Evolutionary conservation across 2,888 invertebrate species (phyloP).

Genomic region (Macrostomum cliftonense): DNA sequence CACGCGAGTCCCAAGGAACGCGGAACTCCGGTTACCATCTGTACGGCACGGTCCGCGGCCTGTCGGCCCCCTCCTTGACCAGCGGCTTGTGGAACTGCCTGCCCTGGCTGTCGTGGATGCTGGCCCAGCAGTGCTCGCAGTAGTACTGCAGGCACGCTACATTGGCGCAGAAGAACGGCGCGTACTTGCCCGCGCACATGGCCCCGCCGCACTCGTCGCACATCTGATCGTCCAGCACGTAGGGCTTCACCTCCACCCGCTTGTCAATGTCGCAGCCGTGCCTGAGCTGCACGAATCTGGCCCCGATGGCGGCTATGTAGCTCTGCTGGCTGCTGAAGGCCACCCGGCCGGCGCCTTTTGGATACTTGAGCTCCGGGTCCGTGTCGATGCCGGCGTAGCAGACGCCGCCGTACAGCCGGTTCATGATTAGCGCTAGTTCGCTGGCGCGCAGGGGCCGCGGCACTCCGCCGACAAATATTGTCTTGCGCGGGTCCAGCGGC

Average conservation of each 20-base stretch:
- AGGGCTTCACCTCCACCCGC: constrained; percentile 83
- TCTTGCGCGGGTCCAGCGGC: constrained; percentile 88
- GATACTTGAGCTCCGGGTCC: constrained; percentile 94
- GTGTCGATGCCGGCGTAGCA: constrained; percentile 99
- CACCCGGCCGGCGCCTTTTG: constrained; percentile 92
- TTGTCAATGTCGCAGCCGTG: constrained; percentile 88
- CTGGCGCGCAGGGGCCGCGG: constrained; percentile 60
- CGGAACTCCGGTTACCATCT: constrained; percentile 62
- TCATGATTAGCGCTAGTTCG: constrained; percentile 96
- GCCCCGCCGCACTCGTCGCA: constrained; percentile 73
- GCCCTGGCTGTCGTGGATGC: constrained; percentile 75
- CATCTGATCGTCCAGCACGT: constrained; percentile 97
- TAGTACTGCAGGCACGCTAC: constrained; percentile 98
- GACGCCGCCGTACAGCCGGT: constrained; percentile 87
- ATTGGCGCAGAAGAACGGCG: constrained; percentile 98
- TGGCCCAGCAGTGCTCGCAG: constrained; percentile 98
- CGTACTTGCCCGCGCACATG: constrained; percentile 90
- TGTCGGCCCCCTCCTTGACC: constrained; percentile 89
- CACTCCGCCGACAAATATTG: constrained; percentile 95
- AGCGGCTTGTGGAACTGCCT: constrained; percentile 97
- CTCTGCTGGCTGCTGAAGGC: constrained; percentile 97
- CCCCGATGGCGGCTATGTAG: constrained; percentile 93
- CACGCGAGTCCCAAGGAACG: too few relatives aligned
- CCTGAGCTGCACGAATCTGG: constrained; percentile 64
- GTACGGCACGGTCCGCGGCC: constrained; percentile 81